Evolutionary conservation across 2,113 vertebrate species (phyloP), one percentile per base, ranked within the genome.

Genomic region (Struthidea cinerea): DNA sequence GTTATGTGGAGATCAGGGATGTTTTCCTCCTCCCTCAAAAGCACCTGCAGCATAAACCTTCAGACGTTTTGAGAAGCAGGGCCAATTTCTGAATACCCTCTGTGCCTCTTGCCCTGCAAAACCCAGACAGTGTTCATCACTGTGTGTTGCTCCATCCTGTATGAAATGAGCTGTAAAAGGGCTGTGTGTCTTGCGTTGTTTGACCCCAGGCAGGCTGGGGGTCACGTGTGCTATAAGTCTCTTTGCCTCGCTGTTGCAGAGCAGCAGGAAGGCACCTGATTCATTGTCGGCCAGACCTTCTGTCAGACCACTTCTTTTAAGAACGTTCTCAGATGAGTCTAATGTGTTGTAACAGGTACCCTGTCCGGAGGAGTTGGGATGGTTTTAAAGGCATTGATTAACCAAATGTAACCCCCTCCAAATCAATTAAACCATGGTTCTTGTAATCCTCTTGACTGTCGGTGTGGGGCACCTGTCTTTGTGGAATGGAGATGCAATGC

Each of bases 321-420:
- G 99, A 99, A 99, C 99, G 35, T 99, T 99, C 99, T 99, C 99
- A 99, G 99, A 99, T 92, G 99, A 99, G 94, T 99, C 99, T 99
- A 99, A 98, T 98, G 96, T 99, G 97, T 97, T 98, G 96, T 99
- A 99, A 98, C 99, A 99, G 99, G 99, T 99, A 99, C 98, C 98
- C 94, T 97, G 95, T 96, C 93, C 18, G 10, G 94, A 97, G 96
- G 92, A 96, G 97, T 92, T 82, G 96, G 96, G 97, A 93, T 97
- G 97, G 96, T 96, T 95, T 97, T 97, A 93, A 89, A 96, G 94
- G 93, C 91, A 61, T 95, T 7, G 7, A 97, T 98, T 98, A 98
- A 98, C 97, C 96, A 69, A 91, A 39, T 33, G 67, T 89, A 88
- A 97, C 97, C 67, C 84, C 83, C 67, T 96, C 92, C 93, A 76